phyloP scores from a whole-genome alignment of 2,888 invertebrate genomes.

The Zele albiditarsus region DNA sequence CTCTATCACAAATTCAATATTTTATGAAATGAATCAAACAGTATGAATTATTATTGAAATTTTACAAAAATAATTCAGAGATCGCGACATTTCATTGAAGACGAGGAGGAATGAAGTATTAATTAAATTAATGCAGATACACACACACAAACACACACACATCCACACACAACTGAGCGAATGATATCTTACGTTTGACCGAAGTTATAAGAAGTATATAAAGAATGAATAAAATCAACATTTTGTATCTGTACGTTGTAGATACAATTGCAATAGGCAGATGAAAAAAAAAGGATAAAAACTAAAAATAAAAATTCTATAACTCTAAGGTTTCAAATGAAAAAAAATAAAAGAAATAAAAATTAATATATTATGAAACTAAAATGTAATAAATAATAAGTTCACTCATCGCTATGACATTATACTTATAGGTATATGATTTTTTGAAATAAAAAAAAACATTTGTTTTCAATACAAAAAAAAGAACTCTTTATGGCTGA shows the following conservation, averaged over 20 bases:
- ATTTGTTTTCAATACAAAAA: conserved; percentile 69
- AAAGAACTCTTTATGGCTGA: conserved; percentile 31
- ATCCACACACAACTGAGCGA: conserved; percentile 12
- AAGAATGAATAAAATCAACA: conserved; percentile 51
- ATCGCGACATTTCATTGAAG: conserved; percentile 54
- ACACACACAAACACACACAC: conserved; percentile 3
- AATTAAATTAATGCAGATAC: not conserved
- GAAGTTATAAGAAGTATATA: conserved; percentile 18
- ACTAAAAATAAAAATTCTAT: conserved; percentile 52
- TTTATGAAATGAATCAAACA: not conserved
- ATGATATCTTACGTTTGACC: conserved; percentile 24
- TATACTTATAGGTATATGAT: conserved; percentile 70
- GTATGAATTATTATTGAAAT: not conserved
- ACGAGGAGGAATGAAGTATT: conserved; percentile 21
- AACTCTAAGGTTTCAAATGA: conserved; percentile 67
- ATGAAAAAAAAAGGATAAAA: conserved; percentile 40
- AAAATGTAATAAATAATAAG: conserved; percentile 70
- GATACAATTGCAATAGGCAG: conserved; percentile 67
- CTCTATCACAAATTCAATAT: not conserved
- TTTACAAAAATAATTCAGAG: conserved; percentile 59
- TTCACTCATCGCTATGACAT: conserved; percentile 71
- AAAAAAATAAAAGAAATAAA: conserved; percentile 41
- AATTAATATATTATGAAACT: conserved; percentile 70
- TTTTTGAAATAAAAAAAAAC: conserved; percentile 68
- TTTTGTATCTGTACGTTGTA: conserved; percentile 71